Conservation (phyloP, 2,797 vertebrate genomes). For the Anomalospiza imberbis region DNA sequence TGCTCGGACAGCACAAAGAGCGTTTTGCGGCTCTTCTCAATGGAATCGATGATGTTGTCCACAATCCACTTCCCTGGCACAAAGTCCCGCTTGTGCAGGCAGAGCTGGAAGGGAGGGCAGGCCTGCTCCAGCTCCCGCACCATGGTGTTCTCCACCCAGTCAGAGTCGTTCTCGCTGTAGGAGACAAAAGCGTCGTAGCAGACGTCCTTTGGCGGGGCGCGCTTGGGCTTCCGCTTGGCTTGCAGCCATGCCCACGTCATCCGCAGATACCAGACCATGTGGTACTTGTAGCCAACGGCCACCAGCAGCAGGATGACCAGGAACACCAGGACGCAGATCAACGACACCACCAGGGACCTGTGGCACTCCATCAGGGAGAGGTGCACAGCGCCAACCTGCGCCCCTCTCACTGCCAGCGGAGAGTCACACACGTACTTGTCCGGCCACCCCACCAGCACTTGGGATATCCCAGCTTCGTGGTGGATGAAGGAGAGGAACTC, state of each 20-base stretch:
- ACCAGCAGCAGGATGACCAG: slow-evolving; percentile 32
- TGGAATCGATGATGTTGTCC: slow-evolving; percentile 87
- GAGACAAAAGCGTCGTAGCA: slow-evolving; percentile 80
- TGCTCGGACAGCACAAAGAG: slow-evolving; percentile 85
- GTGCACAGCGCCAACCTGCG: slow-evolving; percentile 3
- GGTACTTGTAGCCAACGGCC: slow-evolving; percentile 66
- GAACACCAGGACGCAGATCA: slow-evolving; percentile 58
- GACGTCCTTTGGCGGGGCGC: slow-evolving; percentile 1
- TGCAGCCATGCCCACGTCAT: slow-evolving; percentile 82
- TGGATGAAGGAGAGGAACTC: slow-evolving; percentile 75
- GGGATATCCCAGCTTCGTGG: background rate
- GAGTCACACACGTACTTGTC: slow-evolving; percentile 76
- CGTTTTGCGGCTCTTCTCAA: slow-evolving; percentile 82
- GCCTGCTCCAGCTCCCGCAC: slow-evolving; percentile 77
- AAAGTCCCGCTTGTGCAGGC: slow-evolving; percentile 87
- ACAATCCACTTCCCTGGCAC: slow-evolving; percentile 85
- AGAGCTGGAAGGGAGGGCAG: slow-evolving; percentile 74
- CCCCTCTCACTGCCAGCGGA: slow-evolving; percentile 68
- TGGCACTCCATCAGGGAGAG: slow-evolving; percentile 73
- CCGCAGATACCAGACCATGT: slow-evolving; percentile 77
- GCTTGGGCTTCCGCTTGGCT: slow-evolving; percentile 75
- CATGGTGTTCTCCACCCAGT: slow-evolving; percentile 85
- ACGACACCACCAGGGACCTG: slow-evolving; percentile 41
- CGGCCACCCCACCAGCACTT: slow-evolving; percentile 66
- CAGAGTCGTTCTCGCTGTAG: slow-evolving; percentile 81